Evolutionary conservation across 2,888 invertebrate species (phyloP), one percentile per base, ranked within the genome.

Genomic region (Parnassius smintheus): DNA sequence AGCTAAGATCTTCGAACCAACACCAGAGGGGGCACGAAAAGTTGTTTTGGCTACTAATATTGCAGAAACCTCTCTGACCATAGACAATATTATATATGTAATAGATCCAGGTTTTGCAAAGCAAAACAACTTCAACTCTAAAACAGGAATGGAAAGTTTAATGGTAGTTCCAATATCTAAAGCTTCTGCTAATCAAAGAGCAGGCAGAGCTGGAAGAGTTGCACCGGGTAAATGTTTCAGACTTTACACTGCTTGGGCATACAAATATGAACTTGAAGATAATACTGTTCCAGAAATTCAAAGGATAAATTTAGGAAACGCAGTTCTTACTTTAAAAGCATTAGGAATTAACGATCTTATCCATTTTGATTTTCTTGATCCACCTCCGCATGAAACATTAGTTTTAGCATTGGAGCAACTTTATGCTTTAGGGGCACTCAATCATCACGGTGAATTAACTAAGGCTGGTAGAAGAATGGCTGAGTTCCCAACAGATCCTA

Each of bases 91-190:
- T 68, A 96, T 98, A 66, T 99, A 98, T 88, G 99, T 99, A 0
- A 98, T 99, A 70, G 99, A 99, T 91, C 98, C 99, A n/a, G 99
- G 99, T 0, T 99, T 99, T 91, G 98, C 98, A 55, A 99, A 99
- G 83, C 99, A 99, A 88, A 99, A 99, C 81, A 98, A 98, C 86
- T 99, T 98, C 79, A 97, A 99, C 90, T 98, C 99, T 0, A 94
- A 98, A 71, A 98, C 98, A 1, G 99, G 99, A 35, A 99, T 99
- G 97, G 99, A 99, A 82, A 98, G 98, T 72, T 92, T 99, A 65
- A 97, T 98, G 92, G 98, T 99, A 3, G 98, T 98, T n/a, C 99
- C 99, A 2, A 98, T 99, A 68, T 99, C 99, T 4, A 98, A 98
- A 90, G 97, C 97, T 0, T 99, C 99, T 52, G 99, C 99, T 1